phyloP scores from a whole-genome alignment of 2,113 vertebrate genomes.

The Nannobrachium achirus region DNA sequence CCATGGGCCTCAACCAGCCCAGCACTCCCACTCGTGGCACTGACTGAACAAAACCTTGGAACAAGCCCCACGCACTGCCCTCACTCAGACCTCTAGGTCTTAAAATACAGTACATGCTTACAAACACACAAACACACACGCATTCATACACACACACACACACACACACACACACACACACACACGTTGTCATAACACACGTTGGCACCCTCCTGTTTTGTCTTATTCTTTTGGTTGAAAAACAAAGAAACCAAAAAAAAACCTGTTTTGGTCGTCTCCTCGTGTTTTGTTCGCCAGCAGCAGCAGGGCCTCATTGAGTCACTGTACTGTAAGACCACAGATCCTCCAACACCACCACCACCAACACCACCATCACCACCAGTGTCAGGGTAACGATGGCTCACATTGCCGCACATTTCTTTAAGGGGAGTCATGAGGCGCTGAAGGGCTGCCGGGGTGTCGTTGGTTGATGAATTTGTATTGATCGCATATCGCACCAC shows the following conservation, averaged over 20 bases:
- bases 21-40: conserved; percentile 91
- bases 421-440: conserved; percentile 52
- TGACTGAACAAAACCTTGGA: conserved; percentile 71
- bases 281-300: conserved; percentile 54
- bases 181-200: conserved; percentile 41
- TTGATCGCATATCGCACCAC: conserved; percentile 46
- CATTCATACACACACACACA: conserved; percentile 50
- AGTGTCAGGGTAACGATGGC: conserved; percentile 55
- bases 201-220: conserved; percentile 26
- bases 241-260: conserved; percentile 12
- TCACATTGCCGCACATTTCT: conserved; percentile 51
- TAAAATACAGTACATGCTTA: neutral
- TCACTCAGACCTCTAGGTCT: conserved; percentile 38
- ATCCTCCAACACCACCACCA: conserved; percentile 45
- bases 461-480: conserved; percentile 48
- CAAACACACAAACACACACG: conserved; percentile 26
- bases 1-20: conserved; percentile 92
- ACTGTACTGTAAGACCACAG: conserved; percentile 64
- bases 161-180: conserved; percentile 35
- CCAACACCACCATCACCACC: conserved; percentile 39
- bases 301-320: conserved; percentile 60
- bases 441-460: conserved; percentile 63
- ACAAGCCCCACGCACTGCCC: conserved; percentile 39
- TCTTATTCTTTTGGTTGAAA: conserved; percentile 50
- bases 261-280: conserved; percentile 23